phyloP scores from a whole-genome alignment of 2,113 vertebrate genomes.

The Nycticryphes semicollaris region DNA sequence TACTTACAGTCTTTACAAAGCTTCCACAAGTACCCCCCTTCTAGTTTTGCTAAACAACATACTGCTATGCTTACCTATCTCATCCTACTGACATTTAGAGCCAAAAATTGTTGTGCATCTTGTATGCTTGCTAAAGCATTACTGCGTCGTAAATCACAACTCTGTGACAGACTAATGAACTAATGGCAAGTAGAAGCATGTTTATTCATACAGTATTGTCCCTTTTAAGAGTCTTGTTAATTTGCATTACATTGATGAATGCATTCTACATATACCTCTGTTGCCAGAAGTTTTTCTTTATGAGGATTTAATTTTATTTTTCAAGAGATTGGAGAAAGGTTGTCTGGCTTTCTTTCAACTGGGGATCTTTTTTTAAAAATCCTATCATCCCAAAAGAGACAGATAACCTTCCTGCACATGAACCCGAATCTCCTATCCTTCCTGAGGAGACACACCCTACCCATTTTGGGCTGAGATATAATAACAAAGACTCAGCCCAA shows the following conservation, averaged over 20 bases:
- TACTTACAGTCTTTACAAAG: fast-evolving
- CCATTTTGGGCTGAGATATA: background rate
- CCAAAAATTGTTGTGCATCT: background rate
- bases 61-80: background rate
- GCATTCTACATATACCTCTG: background rate
- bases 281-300: background rate
- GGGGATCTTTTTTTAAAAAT: background rate
- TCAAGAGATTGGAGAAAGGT: background rate
- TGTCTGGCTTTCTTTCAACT: background rate
- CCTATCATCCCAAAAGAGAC: background rate
- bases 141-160: background rate
- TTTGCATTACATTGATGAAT: background rate
- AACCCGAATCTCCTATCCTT: background rate
- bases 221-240: background rate
- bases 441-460: background rate
- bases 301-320: background rate
- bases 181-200: background rate
- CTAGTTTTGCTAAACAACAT: background rate
- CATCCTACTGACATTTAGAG: background rate
- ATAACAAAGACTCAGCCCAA: background rate
- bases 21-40: background rate
- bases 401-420: background rate
- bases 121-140: background rate
- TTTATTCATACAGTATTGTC: background rate
- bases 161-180: background rate